phyloP scores from a whole-genome alignment of 2,113 vertebrate genomes.

The Cheilinus undulatus region DNA sequence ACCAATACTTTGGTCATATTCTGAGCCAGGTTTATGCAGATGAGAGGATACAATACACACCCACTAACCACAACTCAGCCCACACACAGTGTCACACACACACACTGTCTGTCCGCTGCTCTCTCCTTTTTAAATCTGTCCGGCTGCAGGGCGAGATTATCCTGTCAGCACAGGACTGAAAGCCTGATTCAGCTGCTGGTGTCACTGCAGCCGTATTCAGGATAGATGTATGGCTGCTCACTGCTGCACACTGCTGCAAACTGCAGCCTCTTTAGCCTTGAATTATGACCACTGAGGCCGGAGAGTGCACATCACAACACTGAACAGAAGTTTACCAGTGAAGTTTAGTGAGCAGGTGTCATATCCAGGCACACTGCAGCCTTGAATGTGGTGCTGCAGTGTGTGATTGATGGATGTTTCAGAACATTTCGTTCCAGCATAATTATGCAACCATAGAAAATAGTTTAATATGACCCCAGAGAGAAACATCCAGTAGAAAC shows the following conservation, averaged over 20 bases:
- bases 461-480: not conserved
- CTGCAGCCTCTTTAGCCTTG: conserved; percentile 7
- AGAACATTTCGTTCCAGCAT: not conserved
- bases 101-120: not conserved
- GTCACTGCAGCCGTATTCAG: conserved; percentile 51
- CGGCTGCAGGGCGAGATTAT: conserved; percentile 59
- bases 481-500: not conserved
- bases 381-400: too few relatives aligned
- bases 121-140: conserved; percentile 31
- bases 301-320: conserved; percentile 8
- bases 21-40: conserved; percentile 21
- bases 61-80: conserved; percentile 26
- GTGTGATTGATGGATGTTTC: not conserved
- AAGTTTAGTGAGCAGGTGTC: conserved; percentile 8
- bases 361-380: too few relatives aligned
- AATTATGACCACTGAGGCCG: conserved; percentile 8
- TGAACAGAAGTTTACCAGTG: not conserved
- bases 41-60: conserved; percentile 25
- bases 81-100: conserved; percentile 7
- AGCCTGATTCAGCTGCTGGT: conserved; percentile 69
- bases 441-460: not conserved
- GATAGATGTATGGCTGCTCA: conserved; percentile 41
- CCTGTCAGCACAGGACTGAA: conserved; percentile 62
- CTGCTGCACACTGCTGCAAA: conserved; percentile 21
- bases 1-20: not conserved